Percentiles rank a stretch among this genome's conserved stretches.
phyloP scores from a whole-genome alignment of 2,888 invertebrate genomes.

The Sphaerophoria taeniata region DNA sequence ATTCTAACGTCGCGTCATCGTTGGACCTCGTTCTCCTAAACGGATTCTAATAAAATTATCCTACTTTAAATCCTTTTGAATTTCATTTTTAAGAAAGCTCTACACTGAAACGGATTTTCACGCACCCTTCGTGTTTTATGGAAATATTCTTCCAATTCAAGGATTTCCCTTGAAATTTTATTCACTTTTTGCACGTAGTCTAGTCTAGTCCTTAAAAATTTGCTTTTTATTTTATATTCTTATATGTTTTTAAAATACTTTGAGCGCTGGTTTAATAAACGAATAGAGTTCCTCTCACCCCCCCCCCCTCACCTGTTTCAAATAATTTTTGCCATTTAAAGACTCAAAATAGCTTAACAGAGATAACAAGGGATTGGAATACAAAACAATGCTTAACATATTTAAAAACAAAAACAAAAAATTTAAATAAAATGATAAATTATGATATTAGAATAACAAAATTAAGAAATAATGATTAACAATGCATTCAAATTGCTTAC shows the following conservation, averaged over 20 bases:
- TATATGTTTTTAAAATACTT: neutral
- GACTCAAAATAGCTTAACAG: slow-evolving; percentile 37
- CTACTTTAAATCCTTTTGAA: no score
- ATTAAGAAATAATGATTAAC: slow-evolving; percentile 58
- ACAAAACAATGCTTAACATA: slow-evolving; percentile 54
- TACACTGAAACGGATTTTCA: no score
- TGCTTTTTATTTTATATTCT: neutral
- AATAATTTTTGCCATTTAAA: slow-evolving; percentile 19
- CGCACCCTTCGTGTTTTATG: no score
- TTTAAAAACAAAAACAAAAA: slow-evolving; percentile 30
- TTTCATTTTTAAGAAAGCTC: no score
- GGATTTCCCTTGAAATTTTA: no score
- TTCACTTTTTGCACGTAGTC: no score
- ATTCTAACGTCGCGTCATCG: no score
- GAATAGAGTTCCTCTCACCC: slow-evolving; percentile 10
- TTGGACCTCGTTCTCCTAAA: no score
- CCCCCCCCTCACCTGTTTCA: slow-evolving; percentile 8
- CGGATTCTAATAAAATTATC: no score
- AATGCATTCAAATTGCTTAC: slow-evolving; percentile 79
- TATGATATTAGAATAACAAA: slow-evolving; percentile 56
- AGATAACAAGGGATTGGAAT: slow-evolving; percentile 55
- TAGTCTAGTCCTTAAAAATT: neutral
- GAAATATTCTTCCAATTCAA: no score
- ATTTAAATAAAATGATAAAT: slow-evolving; percentile 46
- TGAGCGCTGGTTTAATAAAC: slow-evolving; percentile 48